A percentile compares a stretch with the other conserved stretches of the same genome.
These are phyloP conservation scores for Mellilla xanthometata DNA, from an alignment of 2,888 invertebrate genomes.

Conservation along the genomic window DNA sequence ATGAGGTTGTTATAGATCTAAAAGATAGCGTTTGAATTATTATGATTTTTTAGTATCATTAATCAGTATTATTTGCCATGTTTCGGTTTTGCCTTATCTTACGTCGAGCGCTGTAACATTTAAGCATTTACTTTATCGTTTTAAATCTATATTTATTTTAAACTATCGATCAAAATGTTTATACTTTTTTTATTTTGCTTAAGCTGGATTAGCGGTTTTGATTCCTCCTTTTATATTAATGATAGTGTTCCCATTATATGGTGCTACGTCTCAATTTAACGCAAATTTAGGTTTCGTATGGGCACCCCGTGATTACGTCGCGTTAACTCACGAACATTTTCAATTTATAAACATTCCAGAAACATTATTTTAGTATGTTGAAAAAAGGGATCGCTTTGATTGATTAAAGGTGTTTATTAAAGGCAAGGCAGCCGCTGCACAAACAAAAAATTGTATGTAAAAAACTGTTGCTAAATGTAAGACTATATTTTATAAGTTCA, in stretches of 20 bases:
- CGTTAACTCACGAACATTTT: constrained; percentile 44
- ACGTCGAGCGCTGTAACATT: no score
- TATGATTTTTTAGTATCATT: constrained; percentile 1
- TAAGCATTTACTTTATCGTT: constrained; percentile 1
- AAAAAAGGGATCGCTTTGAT: constrained; percentile 44
- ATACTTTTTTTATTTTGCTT: neutral
- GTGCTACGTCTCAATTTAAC: constrained; percentile 49
- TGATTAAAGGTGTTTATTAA: constrained; percentile 39
- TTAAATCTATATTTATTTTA: constrained; percentile 6
- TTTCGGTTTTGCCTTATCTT: constrained; percentile 1
- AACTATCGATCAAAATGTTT: constrained; percentile 3
- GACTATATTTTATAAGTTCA: no score
- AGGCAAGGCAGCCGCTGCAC: constrained; percentile 15
- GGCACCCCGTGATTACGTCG: constrained; percentile 50
- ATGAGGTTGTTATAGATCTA: constrained; percentile 2
- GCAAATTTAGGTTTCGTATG: constrained; percentile 49
- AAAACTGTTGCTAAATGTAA: no score
- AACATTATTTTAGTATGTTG: constrained; percentile 38
- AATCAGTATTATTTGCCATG: constrained; percentile 2
- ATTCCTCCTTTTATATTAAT: constrained; percentile 3
- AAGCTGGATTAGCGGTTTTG: constrained; percentile 3
- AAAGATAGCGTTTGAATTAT: constrained; percentile 6
- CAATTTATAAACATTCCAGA: constrained; percentile 56
- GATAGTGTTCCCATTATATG: constrained; percentile 12
- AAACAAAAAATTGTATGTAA: constrained; percentile 21